These are phyloP conservation scores for Cephus pulcher DNA, from an alignment of 2,888 invertebrate species.

Conservation along the genomic window DNA sequence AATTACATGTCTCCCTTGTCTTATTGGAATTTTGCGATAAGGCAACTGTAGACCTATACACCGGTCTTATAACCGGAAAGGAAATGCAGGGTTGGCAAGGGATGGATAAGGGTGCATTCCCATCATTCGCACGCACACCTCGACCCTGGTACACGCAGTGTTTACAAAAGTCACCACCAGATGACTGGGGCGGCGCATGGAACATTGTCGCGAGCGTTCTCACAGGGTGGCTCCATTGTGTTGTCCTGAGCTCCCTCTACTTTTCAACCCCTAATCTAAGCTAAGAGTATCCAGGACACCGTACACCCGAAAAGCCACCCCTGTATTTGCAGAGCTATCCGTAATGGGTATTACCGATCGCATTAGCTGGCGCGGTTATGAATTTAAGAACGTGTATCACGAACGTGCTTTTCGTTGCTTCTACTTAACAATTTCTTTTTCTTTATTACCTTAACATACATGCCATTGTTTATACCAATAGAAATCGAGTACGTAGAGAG, in stretches of 20 bases:
- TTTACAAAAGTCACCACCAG: slow-evolving; percentile 66
- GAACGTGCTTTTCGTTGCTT: background rate
- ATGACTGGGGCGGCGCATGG: slow-evolving; percentile 56
- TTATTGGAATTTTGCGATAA: background rate
- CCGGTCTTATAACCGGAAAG: background rate
- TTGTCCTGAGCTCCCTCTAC: slow-evolving; percentile 30
- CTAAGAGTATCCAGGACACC: slow-evolving; percentile 30
- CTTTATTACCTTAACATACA: background rate
- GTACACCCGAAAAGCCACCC: slow-evolving; percentile 24
- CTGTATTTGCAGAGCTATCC: slow-evolving; percentile 54
- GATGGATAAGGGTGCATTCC: slow-evolving; percentile 21
- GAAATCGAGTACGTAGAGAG: background rate
- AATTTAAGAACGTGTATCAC: slow-evolving; percentile 42
- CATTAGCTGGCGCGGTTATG: slow-evolving; percentile 55
- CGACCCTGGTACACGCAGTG: slow-evolving; percentile 34
- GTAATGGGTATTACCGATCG: slow-evolving; percentile 59
- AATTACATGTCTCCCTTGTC: background rate
- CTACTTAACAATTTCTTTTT: background rate
- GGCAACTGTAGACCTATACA: background rate
- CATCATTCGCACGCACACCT: slow-evolving; percentile 32
- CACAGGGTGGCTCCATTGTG: slow-evolving; percentile 53
- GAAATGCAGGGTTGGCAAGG: background rate
- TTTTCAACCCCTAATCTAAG: slow-evolving; percentile 37
- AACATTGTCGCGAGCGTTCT: slow-evolving; percentile 45
- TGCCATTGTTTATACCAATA: background rate